Evolutionary conservation across 1,140 invertebrate genomes (phyloP).

Genomic region (Eulimnadia texana): DNA sequence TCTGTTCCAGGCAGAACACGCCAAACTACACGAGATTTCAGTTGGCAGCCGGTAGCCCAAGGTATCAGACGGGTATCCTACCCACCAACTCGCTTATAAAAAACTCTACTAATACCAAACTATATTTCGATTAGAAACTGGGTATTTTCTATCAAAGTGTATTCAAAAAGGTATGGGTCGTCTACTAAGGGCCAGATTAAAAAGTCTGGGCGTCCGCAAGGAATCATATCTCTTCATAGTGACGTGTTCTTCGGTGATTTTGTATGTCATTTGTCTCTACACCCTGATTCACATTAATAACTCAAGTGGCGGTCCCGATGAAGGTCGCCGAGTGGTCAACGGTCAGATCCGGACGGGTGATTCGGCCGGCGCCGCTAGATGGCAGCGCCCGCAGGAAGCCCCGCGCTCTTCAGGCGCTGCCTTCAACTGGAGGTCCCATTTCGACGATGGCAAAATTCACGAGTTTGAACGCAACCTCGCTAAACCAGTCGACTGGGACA

Average conservation of each 20-base stretch:
- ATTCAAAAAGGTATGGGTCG: too few species aligned
- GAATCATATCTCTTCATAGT: slow-evolving; percentile 14
- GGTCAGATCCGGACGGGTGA: background rate
- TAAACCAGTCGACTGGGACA: slow-evolving; percentile 14
- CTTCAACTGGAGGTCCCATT: background rate
- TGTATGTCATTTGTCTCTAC: slow-evolving; percentile 15
- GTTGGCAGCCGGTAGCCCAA: background rate
- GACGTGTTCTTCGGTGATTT: slow-evolving; percentile 7
- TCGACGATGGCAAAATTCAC: slow-evolving; percentile 15
- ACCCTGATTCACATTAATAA: slow-evolving; percentile 8
- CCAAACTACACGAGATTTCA: background rate
- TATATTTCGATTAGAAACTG: too few species aligned
- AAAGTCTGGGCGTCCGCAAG: slow-evolving; percentile 1
- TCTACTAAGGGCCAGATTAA: slow-evolving; percentile 1
- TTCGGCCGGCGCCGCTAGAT: background rate
- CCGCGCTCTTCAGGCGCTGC: background rate
- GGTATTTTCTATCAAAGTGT: too few species aligned
- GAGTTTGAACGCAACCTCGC: slow-evolving; percentile 14
- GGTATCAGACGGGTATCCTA: background rate
- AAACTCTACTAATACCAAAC: too few species aligned
- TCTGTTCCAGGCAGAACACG: background rate
- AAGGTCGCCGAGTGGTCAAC: background rate
- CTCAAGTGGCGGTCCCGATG: background rate
- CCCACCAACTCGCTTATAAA: too few species aligned
- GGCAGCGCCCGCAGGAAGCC: background rate